A percentile compares a stretch with the other conserved stretches of the same genome.
These are phyloP conservation scores for Hystrix brachyura DNA, from an alignment of 2,113 vertebrate genomes.

Conservation along the genomic window DNA sequence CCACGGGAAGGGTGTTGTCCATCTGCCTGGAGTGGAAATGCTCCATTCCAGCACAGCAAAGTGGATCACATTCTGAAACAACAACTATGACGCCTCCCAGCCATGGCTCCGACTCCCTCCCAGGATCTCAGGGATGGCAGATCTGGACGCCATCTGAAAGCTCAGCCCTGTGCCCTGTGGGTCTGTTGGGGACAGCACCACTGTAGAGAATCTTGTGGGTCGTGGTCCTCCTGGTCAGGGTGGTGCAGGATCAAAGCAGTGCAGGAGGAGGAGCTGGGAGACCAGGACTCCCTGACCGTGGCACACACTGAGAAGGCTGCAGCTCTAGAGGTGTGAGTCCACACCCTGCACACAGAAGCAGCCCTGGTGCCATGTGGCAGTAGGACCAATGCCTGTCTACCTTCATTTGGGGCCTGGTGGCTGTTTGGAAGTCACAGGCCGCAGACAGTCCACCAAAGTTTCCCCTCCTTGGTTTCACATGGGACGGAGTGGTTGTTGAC, in stretches of 20 bases:
- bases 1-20: background rate
- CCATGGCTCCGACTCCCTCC: background rate
- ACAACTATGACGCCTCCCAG: background rate
- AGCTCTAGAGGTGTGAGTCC: background rate
- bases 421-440: background rate
- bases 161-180: background rate
- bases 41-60: background rate
- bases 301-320: background rate
- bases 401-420: background rate
- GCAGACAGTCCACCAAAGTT: background rate
- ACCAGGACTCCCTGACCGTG: background rate
- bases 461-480: background rate
- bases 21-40: accelerated
- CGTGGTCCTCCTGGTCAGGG: background rate
- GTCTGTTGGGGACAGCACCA: background rate
- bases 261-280: background rate
- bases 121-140: background rate
- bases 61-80: background rate
- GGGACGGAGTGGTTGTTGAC: background rate
- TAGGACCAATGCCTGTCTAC: background rate
- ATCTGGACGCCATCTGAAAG: background rate
- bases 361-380: background rate
- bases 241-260: background rate
- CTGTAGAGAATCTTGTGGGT: background rate
- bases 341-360: background rate